Percentiles rank a stretch among this genome's conserved stretches.
Evolutionary conservation across 2,113 vertebrate species (phyloP).

Genomic region (Oryzias curvinotus): DNA sequence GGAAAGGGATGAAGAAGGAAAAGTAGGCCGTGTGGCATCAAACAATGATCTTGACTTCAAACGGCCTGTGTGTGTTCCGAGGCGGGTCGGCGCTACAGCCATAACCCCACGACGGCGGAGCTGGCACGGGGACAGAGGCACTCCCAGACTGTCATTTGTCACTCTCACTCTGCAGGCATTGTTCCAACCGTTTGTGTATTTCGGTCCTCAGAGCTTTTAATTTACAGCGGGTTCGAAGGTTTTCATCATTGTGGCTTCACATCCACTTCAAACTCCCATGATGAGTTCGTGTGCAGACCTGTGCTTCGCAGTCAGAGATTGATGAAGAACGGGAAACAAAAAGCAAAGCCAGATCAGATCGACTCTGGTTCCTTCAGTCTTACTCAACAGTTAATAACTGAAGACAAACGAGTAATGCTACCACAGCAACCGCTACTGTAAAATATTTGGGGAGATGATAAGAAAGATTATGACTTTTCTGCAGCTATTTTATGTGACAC

Average conservation of each 20-base stretch:
- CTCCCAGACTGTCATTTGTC: neutral
- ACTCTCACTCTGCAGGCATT: neutral
- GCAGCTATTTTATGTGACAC: slow-evolving; percentile 15
- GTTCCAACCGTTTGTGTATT: too few relatives aligned
- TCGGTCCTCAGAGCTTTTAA: too few relatives aligned
- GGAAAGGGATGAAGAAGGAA: slow-evolving; percentile 46
- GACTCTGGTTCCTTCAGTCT: neutral
- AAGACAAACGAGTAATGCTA: neutral
- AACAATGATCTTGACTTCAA: slow-evolving; percentile 40
- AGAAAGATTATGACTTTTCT: neutral
- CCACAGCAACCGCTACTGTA: rapidly evolving
- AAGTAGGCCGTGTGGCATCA: slow-evolving; percentile 47
- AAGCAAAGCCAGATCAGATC: neutral
- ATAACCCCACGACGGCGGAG: too few relatives aligned
- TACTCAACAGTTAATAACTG: neutral
- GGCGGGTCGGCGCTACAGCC: too few relatives aligned
- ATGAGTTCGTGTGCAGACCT: neutral
- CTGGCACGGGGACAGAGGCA: too few relatives aligned
- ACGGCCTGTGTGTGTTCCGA: slow-evolving; percentile 10
- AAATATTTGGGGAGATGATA: neutral
- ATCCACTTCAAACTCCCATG: neutral
- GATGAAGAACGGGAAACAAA: neutral
- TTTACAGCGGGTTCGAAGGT: too few relatives aligned
- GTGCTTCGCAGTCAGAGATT: slow-evolving; percentile 10
- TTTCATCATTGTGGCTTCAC: too few relatives aligned